These are phyloP conservation scores for Mesoclemmys tuberculata DNA, from an alignment of 2,113 vertebrate species.

Conservation along the genomic window DNA sequence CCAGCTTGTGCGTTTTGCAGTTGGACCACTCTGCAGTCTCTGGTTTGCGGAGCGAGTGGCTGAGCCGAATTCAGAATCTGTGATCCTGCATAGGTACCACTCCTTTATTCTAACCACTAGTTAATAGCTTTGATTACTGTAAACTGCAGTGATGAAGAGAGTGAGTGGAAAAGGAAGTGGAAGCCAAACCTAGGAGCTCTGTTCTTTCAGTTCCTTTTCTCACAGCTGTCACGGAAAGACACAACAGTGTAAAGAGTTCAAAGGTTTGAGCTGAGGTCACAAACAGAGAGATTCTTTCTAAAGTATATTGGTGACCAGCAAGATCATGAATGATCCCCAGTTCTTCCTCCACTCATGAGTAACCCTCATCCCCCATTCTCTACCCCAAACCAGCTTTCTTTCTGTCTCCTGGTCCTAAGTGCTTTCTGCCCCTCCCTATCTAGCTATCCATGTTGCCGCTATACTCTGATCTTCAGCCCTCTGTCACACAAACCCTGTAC, in stretches of 20 bases:
- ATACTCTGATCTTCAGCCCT: not conserved
- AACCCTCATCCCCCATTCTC: not conserved
- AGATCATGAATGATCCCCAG: not conserved
- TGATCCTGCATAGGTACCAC: not conserved
- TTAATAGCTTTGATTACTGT: not conserved
- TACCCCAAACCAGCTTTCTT: not conserved
- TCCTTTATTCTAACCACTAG: not conserved
- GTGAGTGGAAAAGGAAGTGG: not conserved
- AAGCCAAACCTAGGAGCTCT: not conserved
- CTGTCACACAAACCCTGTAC: not conserved
- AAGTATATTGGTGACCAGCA: not conserved
- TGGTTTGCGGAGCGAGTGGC: too few relatives aligned
- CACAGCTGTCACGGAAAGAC: not conserved
- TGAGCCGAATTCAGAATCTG: not conserved
- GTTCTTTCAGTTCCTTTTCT: not conserved
- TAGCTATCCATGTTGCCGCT: not conserved
- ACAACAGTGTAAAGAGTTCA: too few relatives aligned
- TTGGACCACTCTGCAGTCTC: too few relatives aligned
- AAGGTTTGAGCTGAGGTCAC: not conserved
- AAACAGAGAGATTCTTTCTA: not conserved
- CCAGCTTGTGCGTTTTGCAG: too few relatives aligned
- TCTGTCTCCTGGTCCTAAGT: not conserved
- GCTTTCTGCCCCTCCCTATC: not conserved
- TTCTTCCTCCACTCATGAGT: not conserved
- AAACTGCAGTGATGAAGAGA: not conserved